Evolutionary conservation across 1,140 invertebrate genomes (phyloP), one percentile per base, ranked within the genome.

Genomic region (Orussus abietinus): DNA sequence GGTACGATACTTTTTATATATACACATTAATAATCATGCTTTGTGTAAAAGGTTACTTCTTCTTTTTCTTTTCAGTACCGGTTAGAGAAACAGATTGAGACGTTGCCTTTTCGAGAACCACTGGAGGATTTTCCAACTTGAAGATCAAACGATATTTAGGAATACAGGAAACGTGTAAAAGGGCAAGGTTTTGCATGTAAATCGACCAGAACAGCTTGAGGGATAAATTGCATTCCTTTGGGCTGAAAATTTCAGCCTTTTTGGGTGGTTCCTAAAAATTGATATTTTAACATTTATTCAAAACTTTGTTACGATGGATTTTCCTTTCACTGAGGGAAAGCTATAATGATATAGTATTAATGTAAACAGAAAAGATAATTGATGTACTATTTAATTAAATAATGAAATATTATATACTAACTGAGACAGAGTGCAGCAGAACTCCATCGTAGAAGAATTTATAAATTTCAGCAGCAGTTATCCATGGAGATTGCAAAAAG

Each of bases 221-320:
- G 34, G 61, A 28, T 19, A 47, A 25, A 25, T 55, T 44, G 22
- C 53, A 53, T 44, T 69, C 47, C 14, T 12, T 30, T 11, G 45
- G 33, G 2, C 49, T 57, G 31, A 67, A 66, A 43, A 66, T 28
- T 47, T 59, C 48, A 17, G 47, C 37, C 25, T 49, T 53, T 39
- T 62, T 38, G 31, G 60, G 53, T 28, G 60, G 56, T 47, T 67
- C 34, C 62, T 66, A 49, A 30, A 59, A 53, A 44, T 38, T 49
- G 43, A 21, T 5, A 35, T n/a, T 26, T 9, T 31, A 35, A 1
- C 35, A 25, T 44, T 21, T 17, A 18, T 32, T 1, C 2, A 3
- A 34, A 21, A n/a, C n/a, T n/a, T n/a, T n/a, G n/a, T n/a, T n/a
- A n/a, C n/a, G n/a, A n/a, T n/a, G n/a, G n/a, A n/a, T n/a, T n/a